Base-by-base conservation (phyloP, 2,888 invertebrate species). In the Cephus sareptanus region DNA sequence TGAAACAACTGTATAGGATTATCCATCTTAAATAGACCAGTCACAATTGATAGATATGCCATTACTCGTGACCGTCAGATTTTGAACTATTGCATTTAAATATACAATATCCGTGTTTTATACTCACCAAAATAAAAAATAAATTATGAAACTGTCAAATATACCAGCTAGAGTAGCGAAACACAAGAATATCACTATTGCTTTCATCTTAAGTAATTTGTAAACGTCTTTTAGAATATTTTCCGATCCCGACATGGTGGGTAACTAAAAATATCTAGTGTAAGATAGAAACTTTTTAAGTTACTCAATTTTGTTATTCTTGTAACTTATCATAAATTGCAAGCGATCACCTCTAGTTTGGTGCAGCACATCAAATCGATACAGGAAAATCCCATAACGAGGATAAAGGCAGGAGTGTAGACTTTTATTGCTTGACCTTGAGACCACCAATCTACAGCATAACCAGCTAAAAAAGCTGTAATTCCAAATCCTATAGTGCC, bases 401-500 rank as follows among this genome's bases (percentile, higher is more conserved):
- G 92, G 0, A 95, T 79, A 83, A 96, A 94, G 0, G 96, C 96
- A 0, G 96, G 96, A 0, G 95, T 94, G 86, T 96, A 96, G 85
- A 94, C 94, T 85, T 95, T 95, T 2, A 93, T 89, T 0, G 85
- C 82, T 0, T 92, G 90, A 15, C 92, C 93, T 34, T 90, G 89
- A 0, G 96, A 95, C 87, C 94, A 94, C n/a, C 91, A 87, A 88
- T 97, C 95, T 0, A 96, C 94, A 0, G 94, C 92, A 89, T 94
- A 94, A 0, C 97, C 97, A 0, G 95, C 94, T 0, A 96, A 87
- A 0, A 96, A 89, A 0, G 97, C 96, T 0, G 96, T 94, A 6
- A 94, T 83, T 0, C 97, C 97, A 86, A 96, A 97, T 0, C 97
- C 97, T 6, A 95, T 94, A 0, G 97, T 96, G 6, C 97, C 97